A percentile compares a stretch with the other conserved stretches of the same genome.
phyloP scores from a whole-genome alignment of 2,888 invertebrate genomes.

The Cylloceria caligata region DNA sequence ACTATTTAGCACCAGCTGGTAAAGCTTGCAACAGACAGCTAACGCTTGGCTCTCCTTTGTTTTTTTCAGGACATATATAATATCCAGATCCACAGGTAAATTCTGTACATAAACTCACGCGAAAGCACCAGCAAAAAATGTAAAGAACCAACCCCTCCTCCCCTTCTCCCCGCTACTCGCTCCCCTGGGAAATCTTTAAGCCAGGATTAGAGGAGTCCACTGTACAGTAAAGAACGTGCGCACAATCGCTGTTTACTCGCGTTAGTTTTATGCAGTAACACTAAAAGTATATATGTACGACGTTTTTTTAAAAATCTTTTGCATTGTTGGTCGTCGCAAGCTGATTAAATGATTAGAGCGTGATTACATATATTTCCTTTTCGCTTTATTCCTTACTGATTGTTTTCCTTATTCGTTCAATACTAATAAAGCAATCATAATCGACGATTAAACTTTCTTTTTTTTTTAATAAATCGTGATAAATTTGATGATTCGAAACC shows the following conservation, averaged over 20 bases:
- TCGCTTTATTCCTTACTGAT: slow-evolving; percentile 9
- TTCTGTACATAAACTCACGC: neutral
- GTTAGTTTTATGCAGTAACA: slow-evolving; percentile 32
- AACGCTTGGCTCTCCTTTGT: slow-evolving; percentile 33
- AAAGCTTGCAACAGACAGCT: slow-evolving; percentile 5
- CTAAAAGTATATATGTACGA: slow-evolving; percentile 17
- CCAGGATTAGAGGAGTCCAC: slow-evolving; percentile 60
- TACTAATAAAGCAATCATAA: no score
- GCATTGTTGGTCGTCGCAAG: slow-evolving; percentile 36
- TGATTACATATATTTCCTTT: neutral
- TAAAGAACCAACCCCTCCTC: slow-evolving; percentile 60
- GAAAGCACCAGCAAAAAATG: slow-evolving; percentile 14
- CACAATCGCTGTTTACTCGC: neutral
- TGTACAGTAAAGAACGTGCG: neutral
- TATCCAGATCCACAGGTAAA: slow-evolving; percentile 23
- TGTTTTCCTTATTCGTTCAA: neutral
- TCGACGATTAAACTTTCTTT: no score
- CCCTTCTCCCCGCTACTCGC: no score
- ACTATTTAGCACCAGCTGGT: neutral
- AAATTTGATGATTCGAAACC: no score
- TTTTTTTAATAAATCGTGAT: no score
- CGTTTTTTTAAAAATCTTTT: slow-evolving; percentile 4
- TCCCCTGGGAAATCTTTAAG: slow-evolving; percentile 65
- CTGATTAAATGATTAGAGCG: slow-evolving; percentile 62
- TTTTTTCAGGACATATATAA: slow-evolving; percentile 26